phyloP scores from a whole-genome alignment of 2,113 vertebrate genomes.

The Ailuropoda melanoleuca region DNA sequence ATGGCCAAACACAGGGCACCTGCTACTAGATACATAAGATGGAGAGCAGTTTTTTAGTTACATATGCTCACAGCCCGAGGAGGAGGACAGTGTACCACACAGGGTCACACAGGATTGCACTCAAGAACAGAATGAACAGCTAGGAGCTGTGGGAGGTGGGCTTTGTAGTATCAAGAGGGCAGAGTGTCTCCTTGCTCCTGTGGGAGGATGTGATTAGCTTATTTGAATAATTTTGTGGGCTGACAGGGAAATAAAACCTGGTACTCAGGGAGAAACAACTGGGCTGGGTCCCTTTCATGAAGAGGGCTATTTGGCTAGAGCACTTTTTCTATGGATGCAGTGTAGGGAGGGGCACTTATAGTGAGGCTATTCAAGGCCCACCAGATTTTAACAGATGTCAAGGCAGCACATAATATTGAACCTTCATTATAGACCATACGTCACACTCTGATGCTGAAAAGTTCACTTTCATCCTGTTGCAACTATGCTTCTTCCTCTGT shows the following conservation, averaged over 20 bases:
- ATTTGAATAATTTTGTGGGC: neutral
- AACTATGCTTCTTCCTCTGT: neutral
- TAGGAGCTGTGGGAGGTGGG: neutral
- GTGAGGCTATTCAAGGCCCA: neutral
- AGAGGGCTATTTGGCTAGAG: neutral
- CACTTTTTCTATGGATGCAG: neutral
- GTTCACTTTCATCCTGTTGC: neutral
- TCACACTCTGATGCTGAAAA: neutral
- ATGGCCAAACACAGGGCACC: neutral
- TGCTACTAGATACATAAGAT: neutral
- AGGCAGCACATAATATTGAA: neutral
- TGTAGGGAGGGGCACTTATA: neutral
- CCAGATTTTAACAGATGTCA: neutral
- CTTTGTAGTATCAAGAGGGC: neutral
- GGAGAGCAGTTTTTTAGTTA: neutral
- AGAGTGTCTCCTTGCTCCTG: neutral
- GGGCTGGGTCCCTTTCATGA: neutral
- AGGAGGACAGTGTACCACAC: neutral
- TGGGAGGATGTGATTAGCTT: neutral
- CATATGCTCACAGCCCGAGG: neutral
- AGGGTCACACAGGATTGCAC: neutral
- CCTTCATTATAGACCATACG: neutral
- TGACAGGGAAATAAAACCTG: neutral
- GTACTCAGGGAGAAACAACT: neutral
- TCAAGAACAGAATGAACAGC: neutral